Evolutionary conservation across 2,113 vertebrate genomes (phyloP), one percentile per base, ranked within the genome.

Genomic region (Neodontobutis hainanensis): DNA sequence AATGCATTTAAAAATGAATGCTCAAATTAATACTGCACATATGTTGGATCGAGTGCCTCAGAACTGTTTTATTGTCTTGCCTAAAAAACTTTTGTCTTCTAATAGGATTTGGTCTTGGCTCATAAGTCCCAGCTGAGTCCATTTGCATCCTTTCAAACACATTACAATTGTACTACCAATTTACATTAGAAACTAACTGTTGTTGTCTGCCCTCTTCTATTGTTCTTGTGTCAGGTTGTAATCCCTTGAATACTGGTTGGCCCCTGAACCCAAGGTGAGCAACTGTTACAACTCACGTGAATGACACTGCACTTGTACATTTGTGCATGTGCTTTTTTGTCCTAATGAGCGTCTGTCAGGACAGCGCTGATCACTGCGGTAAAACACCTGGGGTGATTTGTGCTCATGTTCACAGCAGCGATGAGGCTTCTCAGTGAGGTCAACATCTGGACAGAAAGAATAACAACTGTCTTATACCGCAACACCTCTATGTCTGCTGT

Each of bases 261-360:
- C 27, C 4, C 27, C 27, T 12, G 19, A 27, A 1, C 19, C 19
- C 19, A 27, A 27, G 19, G 19, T 27, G 19, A 27, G 19, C 19
- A 27, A 6, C 38, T 40, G 38, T 40, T 6, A 40, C 8, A 6
- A 40, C 5, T 40, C 5, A 40, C 38, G 4, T 40, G 38, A 40
- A 40, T 40, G 8, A 40, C 8, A 40, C 8, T 40, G 38, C 36
- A 61, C 71, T 52, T 70, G 55, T 65, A 73, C 16, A 40, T 27
- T 60, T 51, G 27, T 27, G 45, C 65, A 16, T 55, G 50, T 46
- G 75, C 68, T 70, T 79, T 81, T 85, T 80, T 81, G 81, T 85
- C 83, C 81, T 89, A 90, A 90, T 89, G 86, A 90, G 85, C 89
- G 85, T 88, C 87, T 90, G 89, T 89, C 83, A 78, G 86, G 69